phyloP scores from a whole-genome alignment of 2,113 vertebrate genomes.

The Campylomormyrus numenius region DNA sequence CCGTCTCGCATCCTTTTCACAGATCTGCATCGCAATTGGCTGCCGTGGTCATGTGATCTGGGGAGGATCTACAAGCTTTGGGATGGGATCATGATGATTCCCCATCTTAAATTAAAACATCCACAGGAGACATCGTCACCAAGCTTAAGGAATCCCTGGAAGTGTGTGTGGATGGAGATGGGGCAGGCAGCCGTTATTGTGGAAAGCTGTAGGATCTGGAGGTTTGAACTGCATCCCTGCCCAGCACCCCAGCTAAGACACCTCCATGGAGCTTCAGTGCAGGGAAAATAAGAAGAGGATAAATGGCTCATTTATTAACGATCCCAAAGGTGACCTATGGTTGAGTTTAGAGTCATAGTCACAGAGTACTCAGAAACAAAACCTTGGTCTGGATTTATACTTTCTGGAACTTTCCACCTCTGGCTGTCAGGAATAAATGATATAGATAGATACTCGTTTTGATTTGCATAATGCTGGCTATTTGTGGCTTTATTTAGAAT shows the following conservation, averaged over 20 bases:
- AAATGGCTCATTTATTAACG: background rate
- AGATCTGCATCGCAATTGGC: background rate
- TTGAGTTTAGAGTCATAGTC: background rate
- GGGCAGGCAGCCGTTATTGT: background rate
- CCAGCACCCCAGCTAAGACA: background rate
- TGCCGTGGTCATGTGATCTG: background rate
- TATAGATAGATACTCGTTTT: background rate
- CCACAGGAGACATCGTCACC: background rate
- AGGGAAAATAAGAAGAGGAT: background rate
- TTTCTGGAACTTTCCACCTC: background rate
- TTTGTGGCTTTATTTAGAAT: background rate
- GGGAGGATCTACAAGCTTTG: background rate
- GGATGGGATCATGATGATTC: background rate
- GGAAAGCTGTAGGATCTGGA: background rate
- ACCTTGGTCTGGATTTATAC: background rate
- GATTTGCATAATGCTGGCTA: background rate
- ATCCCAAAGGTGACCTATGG: background rate
- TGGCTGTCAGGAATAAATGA: background rate
- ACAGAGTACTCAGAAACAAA: background rate
- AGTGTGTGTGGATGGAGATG: background rate
- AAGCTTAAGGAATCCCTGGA: background rate
- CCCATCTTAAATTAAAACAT: background rate
- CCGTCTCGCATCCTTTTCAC: background rate
- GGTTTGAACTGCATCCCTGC: background rate
- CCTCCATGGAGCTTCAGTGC: background rate